Evolutionary conservation across 2,888 invertebrate species (phyloP).

Genomic region (Linyphia triangularis): DNA sequence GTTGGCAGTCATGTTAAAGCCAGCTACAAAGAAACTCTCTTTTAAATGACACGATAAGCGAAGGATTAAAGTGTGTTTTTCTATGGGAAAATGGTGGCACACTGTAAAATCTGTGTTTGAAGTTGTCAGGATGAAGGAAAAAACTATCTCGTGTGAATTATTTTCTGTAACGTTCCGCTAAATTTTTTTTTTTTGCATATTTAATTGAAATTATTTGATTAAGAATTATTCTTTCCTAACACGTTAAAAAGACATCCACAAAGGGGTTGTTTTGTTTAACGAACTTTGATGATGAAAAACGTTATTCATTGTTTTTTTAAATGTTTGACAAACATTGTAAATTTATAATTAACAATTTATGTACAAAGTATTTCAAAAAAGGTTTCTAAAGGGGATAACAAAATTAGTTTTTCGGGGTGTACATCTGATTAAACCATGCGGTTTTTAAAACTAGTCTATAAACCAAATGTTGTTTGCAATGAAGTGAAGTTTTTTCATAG

Average conservation of each 20-base stretch:
- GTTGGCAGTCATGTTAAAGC: constrained; percentile 31
- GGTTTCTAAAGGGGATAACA: too few species aligned
- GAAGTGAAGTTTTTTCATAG: too few species aligned
- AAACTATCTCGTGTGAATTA: not conserved
- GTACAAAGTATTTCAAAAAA: too few species aligned
- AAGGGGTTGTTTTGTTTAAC: not conserved
- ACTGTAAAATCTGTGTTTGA: constrained; percentile 1
- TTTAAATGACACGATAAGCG: constrained; percentile 7
- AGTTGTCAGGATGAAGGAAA: not conserved
- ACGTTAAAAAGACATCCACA: not conserved
- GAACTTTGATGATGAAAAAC: not conserved
- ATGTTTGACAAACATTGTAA: not conserved
- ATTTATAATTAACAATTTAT: constrained; percentile 3
- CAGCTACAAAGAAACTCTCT: constrained; percentile 23
- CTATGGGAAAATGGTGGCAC: not conserved
- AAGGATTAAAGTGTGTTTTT: constrained; percentile 21
- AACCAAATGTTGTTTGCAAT: too few species aligned
- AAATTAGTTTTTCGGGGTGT: too few species aligned
- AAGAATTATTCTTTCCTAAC: not conserved
- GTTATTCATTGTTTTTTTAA: not conserved
- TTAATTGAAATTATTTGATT: constrained; percentile 29
- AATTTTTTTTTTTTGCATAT: not conserved
- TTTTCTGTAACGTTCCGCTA: not conserved
- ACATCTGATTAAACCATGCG: too few species aligned
- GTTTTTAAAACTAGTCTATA: too few species aligned